A percentile compares a stretch with the other conserved stretches of the same genome.
Conservation (phyloP, 2,797 vertebrate species). For the Buceros bicornis region DNA sequence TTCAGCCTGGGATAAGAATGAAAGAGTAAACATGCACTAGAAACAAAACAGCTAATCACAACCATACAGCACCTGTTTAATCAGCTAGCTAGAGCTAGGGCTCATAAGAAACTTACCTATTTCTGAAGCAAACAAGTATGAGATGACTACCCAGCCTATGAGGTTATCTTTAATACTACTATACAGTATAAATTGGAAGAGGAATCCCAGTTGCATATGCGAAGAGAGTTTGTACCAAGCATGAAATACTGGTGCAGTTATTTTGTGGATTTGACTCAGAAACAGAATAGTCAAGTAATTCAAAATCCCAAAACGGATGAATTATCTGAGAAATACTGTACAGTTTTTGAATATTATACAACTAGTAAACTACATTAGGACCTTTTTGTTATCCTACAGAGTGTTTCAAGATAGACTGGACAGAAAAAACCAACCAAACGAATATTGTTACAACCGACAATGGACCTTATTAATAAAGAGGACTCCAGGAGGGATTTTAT, state of each 20-base stretch:
- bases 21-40: conserved; percentile 75
- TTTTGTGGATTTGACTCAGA: conserved; percentile 64
- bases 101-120: conserved; percentile 68
- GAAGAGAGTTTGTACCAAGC: conserved; percentile 72
- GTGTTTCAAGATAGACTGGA: conserved; percentile 64
- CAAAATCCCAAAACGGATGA: conserved; percentile 77
- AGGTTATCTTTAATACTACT: conserved; percentile 57
- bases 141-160: conserved; percentile 78
- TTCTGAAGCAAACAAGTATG: conserved; percentile 75
- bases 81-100: conserved; percentile 60
- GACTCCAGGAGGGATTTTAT: background rate
- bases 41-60: conserved; percentile 64
- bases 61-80: conserved; percentile 69
- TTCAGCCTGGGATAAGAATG: conserved; percentile 74
- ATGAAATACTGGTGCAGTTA: conserved; percentile 62
- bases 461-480: conserved; percentile 22
- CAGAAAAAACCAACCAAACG: conserved; percentile 10
- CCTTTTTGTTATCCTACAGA: conserved; percentile 59
- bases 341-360: conserved; percentile 64
- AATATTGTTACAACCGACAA: conserved; percentile 49
- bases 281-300: conserved; percentile 81
- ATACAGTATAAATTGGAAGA: conserved; percentile 70
- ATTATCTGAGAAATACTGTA: conserved; percentile 72
- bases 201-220: conserved; percentile 70
- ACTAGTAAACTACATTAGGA: conserved; percentile 65